Conservation (phyloP, 1,140 invertebrate genomes). For the Globodera rostochiensis region DNA sequence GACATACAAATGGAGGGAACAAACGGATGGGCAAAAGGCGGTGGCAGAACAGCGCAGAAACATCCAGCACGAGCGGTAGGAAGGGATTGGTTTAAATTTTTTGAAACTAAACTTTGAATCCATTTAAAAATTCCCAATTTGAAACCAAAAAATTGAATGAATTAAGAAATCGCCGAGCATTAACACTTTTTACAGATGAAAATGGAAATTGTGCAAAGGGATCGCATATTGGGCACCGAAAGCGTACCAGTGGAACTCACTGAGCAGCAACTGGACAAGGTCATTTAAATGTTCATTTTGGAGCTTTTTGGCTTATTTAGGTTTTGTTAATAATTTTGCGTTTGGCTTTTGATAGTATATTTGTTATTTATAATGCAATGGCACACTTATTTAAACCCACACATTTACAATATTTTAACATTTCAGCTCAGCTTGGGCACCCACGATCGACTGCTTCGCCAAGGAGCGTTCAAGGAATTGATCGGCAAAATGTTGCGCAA, state of each 20-base stretch:
- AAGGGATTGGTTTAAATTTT: background rate
- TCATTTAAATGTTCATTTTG: slow-evolving; percentile 13
- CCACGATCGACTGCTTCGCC: slow-evolving; percentile 41
- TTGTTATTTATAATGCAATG: too few species aligned
- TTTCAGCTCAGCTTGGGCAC: slow-evolving; percentile 46
- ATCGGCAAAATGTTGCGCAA: slow-evolving; percentile 37
- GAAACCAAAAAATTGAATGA: background rate
- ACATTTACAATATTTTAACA: slow-evolving; percentile 22
- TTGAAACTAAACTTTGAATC: too few species aligned
- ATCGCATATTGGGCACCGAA: slow-evolving; percentile 20
- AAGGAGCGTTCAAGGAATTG: slow-evolving; percentile 36
- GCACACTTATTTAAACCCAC: slow-evolving; percentile 9
- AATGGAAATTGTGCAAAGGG: slow-evolving; percentile 6
- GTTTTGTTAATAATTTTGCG: too few species aligned
- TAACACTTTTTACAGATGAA: background rate
- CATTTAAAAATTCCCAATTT: background rate
- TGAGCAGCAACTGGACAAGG: slow-evolving; percentile 40
- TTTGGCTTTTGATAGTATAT: too few species aligned
- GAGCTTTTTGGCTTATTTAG: too few species aligned
- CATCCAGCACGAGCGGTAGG: background rate
- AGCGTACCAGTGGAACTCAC: slow-evolving; percentile 29
- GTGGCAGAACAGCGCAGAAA: background rate
- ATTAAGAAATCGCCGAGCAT: background rate
- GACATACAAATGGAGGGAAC: background rate
- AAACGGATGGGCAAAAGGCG: background rate